Base-by-base conservation (phyloP, 2,888 invertebrate species). In the Amitus sp. region DNA sequence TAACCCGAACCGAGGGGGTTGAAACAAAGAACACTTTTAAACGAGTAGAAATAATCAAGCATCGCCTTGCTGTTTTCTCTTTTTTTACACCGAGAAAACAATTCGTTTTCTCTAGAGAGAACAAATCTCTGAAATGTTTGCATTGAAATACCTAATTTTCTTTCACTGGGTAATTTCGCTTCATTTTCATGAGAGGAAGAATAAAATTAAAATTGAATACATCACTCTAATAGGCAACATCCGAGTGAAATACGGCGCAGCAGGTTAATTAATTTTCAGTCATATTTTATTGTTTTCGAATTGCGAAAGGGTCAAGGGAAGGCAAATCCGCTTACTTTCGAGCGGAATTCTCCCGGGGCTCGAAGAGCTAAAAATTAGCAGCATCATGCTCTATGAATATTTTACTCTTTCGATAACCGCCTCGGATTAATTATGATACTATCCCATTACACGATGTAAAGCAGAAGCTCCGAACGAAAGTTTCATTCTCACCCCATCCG, bases 281-380 rank as follows among this genome's bases (percentile, higher is more conserved):
- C 61, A 65, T 58, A 54, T 55, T 61, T 40, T 19, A 50, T 58
- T 50, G 64, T 58, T 61, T 58, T 23, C 50, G 57, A 61, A 65
- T 65, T 58, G 61, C 65, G 18, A 61, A 61, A 62, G 62, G 61
- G 65, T 62, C 62, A 15, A 13, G 15, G 15, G 15, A 17, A 60
- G 50, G 54, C 55, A 61, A 65, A 65, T 65, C 65, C 61, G 65
- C 65, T 65, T 65, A 61, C 58, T 65, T 61, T 61, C 55, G 61
- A 61, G 61, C 65, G 51, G 51, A 54, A 18, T 42, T 58, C 58
- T 61, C 52, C 39, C 54, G 61, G 52, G 54, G 56, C 52, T 49
- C 42, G 17, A 48, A 53, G 57, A 58, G 54, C 58, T 61, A 61
- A 65, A 65, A 65, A 54, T 55, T 28, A 49, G 23, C 48, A 65